These are phyloP conservation scores for Nycteola revayana DNA, from an alignment of 2,888 invertebrate genomes.

Conservation along the genomic window DNA sequence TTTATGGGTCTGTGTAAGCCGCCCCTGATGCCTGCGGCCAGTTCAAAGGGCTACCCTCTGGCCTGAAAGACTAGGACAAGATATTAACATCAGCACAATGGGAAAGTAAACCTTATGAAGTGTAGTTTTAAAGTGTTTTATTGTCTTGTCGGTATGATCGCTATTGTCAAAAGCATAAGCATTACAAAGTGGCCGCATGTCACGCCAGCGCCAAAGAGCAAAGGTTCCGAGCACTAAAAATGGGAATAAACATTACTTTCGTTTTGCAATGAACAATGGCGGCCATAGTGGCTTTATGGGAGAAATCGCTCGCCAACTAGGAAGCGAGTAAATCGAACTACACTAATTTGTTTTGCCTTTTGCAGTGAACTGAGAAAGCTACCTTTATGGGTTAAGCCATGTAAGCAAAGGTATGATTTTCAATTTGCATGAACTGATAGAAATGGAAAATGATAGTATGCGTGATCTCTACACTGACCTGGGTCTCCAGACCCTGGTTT, in stretches of 20 bases:
- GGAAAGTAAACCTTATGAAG: constrained; percentile 24
- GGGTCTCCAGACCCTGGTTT: too few species aligned
- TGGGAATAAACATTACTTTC: constrained; percentile 65
- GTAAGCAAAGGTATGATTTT: constrained; percentile 41
- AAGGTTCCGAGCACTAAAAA: constrained; percentile 63
- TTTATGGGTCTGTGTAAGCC: constrained; percentile 49
- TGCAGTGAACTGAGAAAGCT: constrained; percentile 57
- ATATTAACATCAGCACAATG: constrained; percentile 23
- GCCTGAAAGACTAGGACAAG: constrained; percentile 39
- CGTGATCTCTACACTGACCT: too few species aligned
- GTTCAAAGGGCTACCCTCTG: constrained; percentile 66
- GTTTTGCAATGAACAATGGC: constrained; percentile 46
- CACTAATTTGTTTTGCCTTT: constrained; percentile 73
- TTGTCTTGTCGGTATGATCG: constrained; percentile 10
- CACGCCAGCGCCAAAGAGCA: constrained; percentile 59
- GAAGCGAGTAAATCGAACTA: constrained; percentile 58
- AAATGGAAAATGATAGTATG: neutral
- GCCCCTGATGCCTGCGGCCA: constrained; percentile 58
- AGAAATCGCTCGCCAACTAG: constrained; percentile 57
- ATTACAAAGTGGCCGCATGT: constrained; percentile 49
- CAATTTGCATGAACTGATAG: constrained; percentile 37
- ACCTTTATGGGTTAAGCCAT: constrained; percentile 50
- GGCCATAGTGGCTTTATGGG: constrained; percentile 47
- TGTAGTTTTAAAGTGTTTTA: constrained; percentile 10
- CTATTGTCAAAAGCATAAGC: constrained; percentile 40